Evolutionary conservation across 1,140 invertebrate species (phyloP).

Genomic region (Drosophila trapezifrons): DNA sequence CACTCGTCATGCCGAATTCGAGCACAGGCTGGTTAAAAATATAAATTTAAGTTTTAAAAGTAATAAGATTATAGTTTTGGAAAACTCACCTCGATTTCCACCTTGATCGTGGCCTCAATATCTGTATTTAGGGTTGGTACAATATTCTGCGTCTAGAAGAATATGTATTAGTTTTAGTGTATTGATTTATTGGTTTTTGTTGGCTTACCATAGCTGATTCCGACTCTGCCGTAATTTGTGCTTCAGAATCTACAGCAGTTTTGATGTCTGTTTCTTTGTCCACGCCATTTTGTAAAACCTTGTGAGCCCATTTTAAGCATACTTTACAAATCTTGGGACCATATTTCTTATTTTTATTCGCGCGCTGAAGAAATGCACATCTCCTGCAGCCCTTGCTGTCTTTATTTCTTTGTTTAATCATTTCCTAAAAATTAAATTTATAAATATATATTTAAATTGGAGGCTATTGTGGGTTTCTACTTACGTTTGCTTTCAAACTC

Average conservation of each 20-base stretch:
- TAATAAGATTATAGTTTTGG: too few relatives aligned
- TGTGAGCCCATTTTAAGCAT: slow-evolving; percentile 4
- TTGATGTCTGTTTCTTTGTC: too few relatives aligned
- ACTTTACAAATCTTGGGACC: background rate
- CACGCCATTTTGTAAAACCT: background rate
- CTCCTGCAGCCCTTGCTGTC: background rate
- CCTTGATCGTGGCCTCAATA: background rate
- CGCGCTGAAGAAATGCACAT: background rate
- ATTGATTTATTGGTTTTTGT: background rate
- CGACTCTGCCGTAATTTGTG: too few relatives aligned
- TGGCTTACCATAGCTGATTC: background rate
- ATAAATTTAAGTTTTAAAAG: background rate
- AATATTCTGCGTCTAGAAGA: background rate
- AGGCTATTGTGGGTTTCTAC: too few relatives aligned
- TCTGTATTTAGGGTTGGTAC: background rate
- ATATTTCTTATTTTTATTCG: background rate
- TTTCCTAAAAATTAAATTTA: background rate
- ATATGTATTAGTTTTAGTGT: background rate
- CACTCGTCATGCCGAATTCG: too few relatives aligned
- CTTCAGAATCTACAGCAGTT: rapidly evolving
- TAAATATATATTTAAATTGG: too few relatives aligned
- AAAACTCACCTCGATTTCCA: slow-evolving; percentile 3
- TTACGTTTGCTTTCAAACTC: background rate
- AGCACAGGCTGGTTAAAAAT: background rate
- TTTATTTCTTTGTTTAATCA: background rate